Conservation (phyloP, 1,140 invertebrate genomes). For the Oncopodura yosiiana region DNA sequence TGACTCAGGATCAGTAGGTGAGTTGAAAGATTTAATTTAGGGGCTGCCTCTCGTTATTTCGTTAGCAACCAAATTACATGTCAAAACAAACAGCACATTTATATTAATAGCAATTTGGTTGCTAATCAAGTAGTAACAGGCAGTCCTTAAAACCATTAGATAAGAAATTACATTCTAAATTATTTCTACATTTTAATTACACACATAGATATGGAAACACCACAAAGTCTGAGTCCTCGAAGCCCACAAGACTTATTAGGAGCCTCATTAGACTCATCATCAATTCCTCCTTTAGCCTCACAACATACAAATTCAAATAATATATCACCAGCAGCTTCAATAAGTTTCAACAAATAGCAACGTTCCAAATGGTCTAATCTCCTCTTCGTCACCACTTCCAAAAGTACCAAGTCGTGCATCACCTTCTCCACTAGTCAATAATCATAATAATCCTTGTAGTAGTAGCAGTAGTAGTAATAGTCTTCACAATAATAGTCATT, state of each 20-base stretch:
- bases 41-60: too few relatives aligned
- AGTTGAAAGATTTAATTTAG: too few relatives aligned
- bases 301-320: neutral
- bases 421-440: neutral
- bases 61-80: too few relatives aligned
- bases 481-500: neutral
- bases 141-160: neutral
- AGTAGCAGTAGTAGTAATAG: conserved; percentile 3
- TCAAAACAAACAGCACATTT: too few relatives aligned
- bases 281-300: conserved; percentile 9
- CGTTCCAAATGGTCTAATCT: neutral
- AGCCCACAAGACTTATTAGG: conserved; percentile 39
- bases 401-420: neutral
- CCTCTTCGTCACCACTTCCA: neutral
- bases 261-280: conserved; percentile 20
- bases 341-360: neutral
- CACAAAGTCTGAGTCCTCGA: conserved; percentile 39
- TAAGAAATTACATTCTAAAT: conserved; percentile 12
- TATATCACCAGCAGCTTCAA: neutral
- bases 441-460: conserved; percentile 9
- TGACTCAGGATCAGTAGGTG: conserved; percentile 41
- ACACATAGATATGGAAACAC: conserved; percentile 40
- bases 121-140: neutral
- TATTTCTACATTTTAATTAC: conserved; percentile 39
- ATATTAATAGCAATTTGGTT: too few relatives aligned